Base-by-base conservation (phyloP, 1,140 invertebrate genomes). In the Riptortus pedestris region DNA sequence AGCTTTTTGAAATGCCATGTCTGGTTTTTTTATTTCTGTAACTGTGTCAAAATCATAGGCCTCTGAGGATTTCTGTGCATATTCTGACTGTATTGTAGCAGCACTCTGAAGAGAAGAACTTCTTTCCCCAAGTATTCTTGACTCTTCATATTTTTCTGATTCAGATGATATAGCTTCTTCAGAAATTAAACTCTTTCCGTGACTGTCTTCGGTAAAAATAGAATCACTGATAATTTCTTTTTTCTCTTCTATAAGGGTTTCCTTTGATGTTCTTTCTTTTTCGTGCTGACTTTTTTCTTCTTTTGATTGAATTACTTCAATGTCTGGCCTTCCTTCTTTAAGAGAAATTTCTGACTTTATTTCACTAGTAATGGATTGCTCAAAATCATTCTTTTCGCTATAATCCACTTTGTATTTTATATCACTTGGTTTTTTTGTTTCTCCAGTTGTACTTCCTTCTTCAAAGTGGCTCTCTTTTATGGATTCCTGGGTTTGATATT, bases 381-480 rank as follows among this genome's bases (percentile, higher is more conserved):
- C 47, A 9, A 24, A 27, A 20, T 51, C 24, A 51, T 29, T 31
- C 29, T 52, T 62, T 5, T 29, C 33, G 14, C 57, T 60, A n/a
- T 29, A 18, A 29, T 12, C 31, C 12, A n/a, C 24, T 51, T 62
- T 52, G 16, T 16, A 66, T 57, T 62, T 57, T 38, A 31, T n/a
- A 28, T 61, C 28, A 28, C 29, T 45, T 1, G 7, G 4, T 66
- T 60, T 60, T 24, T 52, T 62, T 58, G 47, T 66, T 48, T 68
- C 66, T 38, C 62, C 65, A 20, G 59, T 20, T 60, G 16, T n/a
- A 29, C 7, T 28, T 59, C 61, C 62, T 58, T 72, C 69, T 65
- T 72, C 71, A 38, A 63, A 64, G 43, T 69, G 52, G 11, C 66
- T 60, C 66, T 72, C 70, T 64, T 70, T 57, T 22, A 69, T 70